Conservation (phyloP, 2,888 invertebrate species). For the Tetranychus truncatus region DNA sequence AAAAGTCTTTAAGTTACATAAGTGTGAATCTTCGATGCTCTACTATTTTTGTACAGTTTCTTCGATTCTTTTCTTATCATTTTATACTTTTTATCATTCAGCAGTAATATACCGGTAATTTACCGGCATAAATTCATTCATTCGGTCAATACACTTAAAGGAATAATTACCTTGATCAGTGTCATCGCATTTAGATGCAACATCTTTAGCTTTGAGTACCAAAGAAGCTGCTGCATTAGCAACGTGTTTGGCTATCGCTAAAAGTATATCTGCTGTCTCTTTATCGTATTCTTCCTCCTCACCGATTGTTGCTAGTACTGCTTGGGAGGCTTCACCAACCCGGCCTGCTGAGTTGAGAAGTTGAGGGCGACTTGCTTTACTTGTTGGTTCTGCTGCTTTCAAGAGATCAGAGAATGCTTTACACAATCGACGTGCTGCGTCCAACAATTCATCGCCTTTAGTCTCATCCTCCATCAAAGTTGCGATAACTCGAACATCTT, state of each 20-base stretch:
- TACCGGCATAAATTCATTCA: too few relatives aligned
- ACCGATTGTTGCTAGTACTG: conserved; percentile 75
- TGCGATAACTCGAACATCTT: conserved; percentile 79
- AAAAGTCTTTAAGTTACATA: too few relatives aligned
- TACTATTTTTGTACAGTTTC: too few relatives aligned
- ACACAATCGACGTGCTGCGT: conserved; percentile 78
- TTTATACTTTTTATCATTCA: too few relatives aligned
- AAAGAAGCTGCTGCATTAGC: conserved; percentile 93
- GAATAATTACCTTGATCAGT: conserved; percentile 35
- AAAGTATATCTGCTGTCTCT: conserved; percentile 53
- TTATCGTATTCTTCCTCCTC: conserved; percentile 50
- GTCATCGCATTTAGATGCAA: conserved; percentile 66
- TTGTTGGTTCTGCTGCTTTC: conserved; percentile 84
- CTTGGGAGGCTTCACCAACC: conserved; percentile 88
- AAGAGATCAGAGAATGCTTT: conserved; percentile 76
- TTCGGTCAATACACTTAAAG: too few relatives aligned
- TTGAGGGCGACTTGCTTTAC: conserved; percentile 76
- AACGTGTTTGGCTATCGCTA: conserved; percentile 85
- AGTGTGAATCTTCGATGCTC: too few relatives aligned
- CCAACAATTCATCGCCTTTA: conserved; percentile 63
- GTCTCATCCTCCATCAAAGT: conserved; percentile 70
- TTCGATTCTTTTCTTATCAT: too few relatives aligned
- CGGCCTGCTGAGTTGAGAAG: conserved; percentile 83
- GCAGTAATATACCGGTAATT: too few relatives aligned
- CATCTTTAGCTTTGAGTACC: conserved; percentile 86